Base-by-base conservation (phyloP, 2,888 invertebrate genomes). In the Sthenelais limicola region DNA sequence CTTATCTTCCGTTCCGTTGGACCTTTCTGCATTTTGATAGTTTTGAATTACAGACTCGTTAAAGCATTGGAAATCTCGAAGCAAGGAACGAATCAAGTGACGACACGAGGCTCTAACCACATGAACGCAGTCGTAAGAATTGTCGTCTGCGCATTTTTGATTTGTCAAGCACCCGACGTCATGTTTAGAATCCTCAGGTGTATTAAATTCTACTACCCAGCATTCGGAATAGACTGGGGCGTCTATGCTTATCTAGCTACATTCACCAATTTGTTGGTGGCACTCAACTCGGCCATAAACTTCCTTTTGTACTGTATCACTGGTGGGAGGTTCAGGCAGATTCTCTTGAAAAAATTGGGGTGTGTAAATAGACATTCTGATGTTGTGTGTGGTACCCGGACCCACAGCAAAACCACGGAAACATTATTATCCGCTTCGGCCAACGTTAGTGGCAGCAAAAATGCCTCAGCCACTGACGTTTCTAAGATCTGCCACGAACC, bases 221-320 rank as follows among this genome's bases (percentile, higher is more conserved):
- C n/a, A 4, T 32, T 35, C 35, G 3, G 3, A 18, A 58, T 58
- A 38, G 35, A 35, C 24, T 58, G 58, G 58, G 4, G 21, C 9
- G 7, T 4, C 35, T 58, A 21, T 58, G 58, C 58, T 5, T 33
- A 33, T n/a, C 15, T 58, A 38, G 58, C 58, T 4, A 58, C 58
- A 3, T 4, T 58, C 3, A 21, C 33, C 24, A 58, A 58, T n/a
- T 21, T 58, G 58, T 58, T 58, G n/a, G 33, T 58, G 12, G 38
- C 58, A n/a, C 18, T 58, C 32, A 58, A 58, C 35, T 58, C 58
- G 2, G 5, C 58, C 4, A 58, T 35, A 21, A 58, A 58, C 35
- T 58, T 58, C 35, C 24, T 58, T 12, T 24, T 58, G n/a, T 58
- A 58, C 21, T 58, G 58, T 24, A 33, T 58, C 35, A 58, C 35